A percentile compares a stretch with the other conserved stretches of the same genome.
Evolutionary conservation across 2,888 invertebrate species (phyloP).

Genomic region (Oegoconia quadripuncta): DNA sequence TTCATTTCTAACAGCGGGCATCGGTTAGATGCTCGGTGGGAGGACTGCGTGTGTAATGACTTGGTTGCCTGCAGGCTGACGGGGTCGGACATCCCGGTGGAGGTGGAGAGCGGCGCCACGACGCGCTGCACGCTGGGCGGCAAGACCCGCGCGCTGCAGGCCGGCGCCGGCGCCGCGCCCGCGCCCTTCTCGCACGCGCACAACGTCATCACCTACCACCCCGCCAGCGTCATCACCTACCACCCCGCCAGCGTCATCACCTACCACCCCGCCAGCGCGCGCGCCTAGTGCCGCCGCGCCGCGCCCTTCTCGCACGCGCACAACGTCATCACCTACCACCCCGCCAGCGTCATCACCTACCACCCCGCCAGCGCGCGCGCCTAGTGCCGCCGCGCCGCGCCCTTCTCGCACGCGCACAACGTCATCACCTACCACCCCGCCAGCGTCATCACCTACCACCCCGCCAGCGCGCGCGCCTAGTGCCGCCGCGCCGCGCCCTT

Average conservation of each 20-base stretch:
- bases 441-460: no score
- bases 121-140: slow-evolving; percentile 92
- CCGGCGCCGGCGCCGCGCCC: slow-evolving; percentile 25
- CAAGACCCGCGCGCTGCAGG: slow-evolving; percentile 80
- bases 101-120: slow-evolving; percentile 84
- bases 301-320: slow-evolving; percentile 48
- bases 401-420: no score
- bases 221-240: slow-evolving; percentile 40
- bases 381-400: no score
- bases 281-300: no score
- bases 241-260: slow-evolving; percentile 56
- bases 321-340: no score
- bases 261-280: no score
- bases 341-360: no score
- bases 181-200: slow-evolving; percentile 72
- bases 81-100: slow-evolving; percentile 85
- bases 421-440: no score
- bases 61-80: slow-evolving; percentile 76
- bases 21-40: no score
- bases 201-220: slow-evolving; percentile 75
- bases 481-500: no score
- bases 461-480: slow-evolving; percentile 40
- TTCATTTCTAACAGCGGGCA: no score
- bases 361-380: slow-evolving; percentile 54
- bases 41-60: not conserved